Evolutionary conservation across 2,113 vertebrate genomes (phyloP), one percentile per base, ranked within the genome.

Genomic region (Cyphomyrus discorhynchus): DNA sequence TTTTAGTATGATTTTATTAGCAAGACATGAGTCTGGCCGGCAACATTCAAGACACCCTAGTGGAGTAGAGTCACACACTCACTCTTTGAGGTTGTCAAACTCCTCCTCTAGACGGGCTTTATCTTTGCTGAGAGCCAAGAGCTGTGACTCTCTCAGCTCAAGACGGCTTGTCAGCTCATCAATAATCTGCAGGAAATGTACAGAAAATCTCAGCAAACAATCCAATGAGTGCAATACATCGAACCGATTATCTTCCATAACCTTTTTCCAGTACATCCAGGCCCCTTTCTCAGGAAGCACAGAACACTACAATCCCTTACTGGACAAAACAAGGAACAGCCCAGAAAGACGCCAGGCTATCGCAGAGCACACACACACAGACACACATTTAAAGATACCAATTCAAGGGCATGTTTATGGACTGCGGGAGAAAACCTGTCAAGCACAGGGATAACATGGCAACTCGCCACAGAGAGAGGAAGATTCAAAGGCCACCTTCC

Each of bases 71-170:
- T 7, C 1, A 74, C 15, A 27, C 11, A 21, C 98, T 98, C 94
- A 99, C 98, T 99, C 98, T 96, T 97, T 97, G 2, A 99, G 96
- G 93, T 99, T 99, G 95, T 99, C 99, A 92, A 96, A 97, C 86
- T 98, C 95, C 94, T 99, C 99, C 91, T 99, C 98, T 91, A 99
- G 94, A 74, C 91, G 93, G 5, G 98, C 98, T 89, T 99, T 99
- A 93, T 99, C 99, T 96, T 99, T 99, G 94, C 98, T 99, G 91
- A 98, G 95, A 35, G 93, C 94, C 91, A 99, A 91, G 91, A 99
- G 96, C 93, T 99, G 98, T 49, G 95, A 93, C 94, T 99, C 99
- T 92, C 99, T 97, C 95, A 97, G 98, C 93, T 99, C 98, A 91
- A 99, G 95, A 84, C 97, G 97, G 88, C 96, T 95, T 83, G 97